Percentiles rank a stretch among this genome's conserved stretches.
phyloP scores from a whole-genome alignment of 1,140 invertebrate species.

The Sminthurinus signatus region DNA sequence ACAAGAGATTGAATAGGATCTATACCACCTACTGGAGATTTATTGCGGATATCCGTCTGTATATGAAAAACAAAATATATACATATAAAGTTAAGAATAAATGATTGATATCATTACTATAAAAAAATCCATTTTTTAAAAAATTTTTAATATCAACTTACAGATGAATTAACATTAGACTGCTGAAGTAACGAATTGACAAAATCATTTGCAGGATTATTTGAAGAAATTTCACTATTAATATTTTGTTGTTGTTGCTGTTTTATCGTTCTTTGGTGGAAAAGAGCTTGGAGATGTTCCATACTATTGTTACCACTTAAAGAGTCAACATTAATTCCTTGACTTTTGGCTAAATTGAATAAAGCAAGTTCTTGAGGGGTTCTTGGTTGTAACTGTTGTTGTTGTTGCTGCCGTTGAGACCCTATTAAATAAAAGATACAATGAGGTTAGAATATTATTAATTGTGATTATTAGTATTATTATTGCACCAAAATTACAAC shows the following conservation, averaged over 20 bases:
- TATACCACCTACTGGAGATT: slow-evolving; percentile 26
- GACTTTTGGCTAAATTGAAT: slow-evolving; percentile 33
- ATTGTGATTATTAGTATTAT: no score
- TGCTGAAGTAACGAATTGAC: background rate
- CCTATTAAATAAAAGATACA: no score
- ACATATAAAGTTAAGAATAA: no score
- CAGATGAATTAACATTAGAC: no score
- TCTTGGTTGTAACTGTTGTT: background rate
- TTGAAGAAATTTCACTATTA: no score
- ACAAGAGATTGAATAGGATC: slow-evolving; percentile 41
- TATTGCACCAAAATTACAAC: no score
- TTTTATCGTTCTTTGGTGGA: background rate
- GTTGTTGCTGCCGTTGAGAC: background rate
- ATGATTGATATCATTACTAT: no score
- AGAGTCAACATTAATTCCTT: slow-evolving; percentile 17
- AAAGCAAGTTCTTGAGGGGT: slow-evolving; percentile 38
- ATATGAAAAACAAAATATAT: no score
- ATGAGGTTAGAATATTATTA: no score
- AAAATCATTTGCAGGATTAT: slow-evolving; percentile 1
- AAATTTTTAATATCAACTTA: no score
- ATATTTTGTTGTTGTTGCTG: background rate
- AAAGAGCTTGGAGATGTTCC: slow-evolving; percentile 34
- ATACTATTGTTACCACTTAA: slow-evolving; percentile 26
- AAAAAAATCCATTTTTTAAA: no score
- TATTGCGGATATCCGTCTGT: background rate